These are phyloP conservation scores for Pseudomugil tenellus DNA, from an alignment of 2,797 vertebrate species.

Conservation along the genomic window DNA sequence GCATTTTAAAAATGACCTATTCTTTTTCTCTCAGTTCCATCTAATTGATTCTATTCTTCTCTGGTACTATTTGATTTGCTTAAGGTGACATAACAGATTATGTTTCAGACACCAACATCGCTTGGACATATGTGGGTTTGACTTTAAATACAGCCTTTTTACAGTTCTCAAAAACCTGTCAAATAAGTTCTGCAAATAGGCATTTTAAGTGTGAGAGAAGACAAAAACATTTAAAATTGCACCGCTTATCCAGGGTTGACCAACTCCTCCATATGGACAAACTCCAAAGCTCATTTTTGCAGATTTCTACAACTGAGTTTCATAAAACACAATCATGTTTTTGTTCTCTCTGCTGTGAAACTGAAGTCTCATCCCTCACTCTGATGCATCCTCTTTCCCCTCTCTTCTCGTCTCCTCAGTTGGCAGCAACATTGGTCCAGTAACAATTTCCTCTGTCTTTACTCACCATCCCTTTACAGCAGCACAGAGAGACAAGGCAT, in stretches of 20 bases:
- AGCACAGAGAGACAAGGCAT: conserved; percentile 19
- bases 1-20: not conserved
- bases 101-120: not conserved
- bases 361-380: conserved; percentile 44
- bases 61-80: not conserved
- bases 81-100: not conserved
- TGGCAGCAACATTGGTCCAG: conserved; percentile 40
- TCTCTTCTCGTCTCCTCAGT: conserved; percentile 43
- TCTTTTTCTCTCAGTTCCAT: not conserved
- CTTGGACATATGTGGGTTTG: not conserved
- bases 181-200: not conserved
- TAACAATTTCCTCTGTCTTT: conserved; percentile 46
- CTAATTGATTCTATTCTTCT: not conserved
- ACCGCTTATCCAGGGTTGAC: not conserved
- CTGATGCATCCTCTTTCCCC: conserved; percentile 27
- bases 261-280: too few relatives aligned
- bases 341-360: conserved; percentile 7
- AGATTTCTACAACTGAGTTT: not conserved
- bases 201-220: not conserved
- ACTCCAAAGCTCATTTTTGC: not conserved
- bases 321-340: conserved; percentile 15
- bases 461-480: conserved; percentile 41
- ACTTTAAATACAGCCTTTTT: not conserved
- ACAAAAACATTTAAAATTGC: not conserved
- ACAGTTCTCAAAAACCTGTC: not conserved